Conservation (phyloP, 2,888 invertebrate species). For the Lagria hirta region DNA sequence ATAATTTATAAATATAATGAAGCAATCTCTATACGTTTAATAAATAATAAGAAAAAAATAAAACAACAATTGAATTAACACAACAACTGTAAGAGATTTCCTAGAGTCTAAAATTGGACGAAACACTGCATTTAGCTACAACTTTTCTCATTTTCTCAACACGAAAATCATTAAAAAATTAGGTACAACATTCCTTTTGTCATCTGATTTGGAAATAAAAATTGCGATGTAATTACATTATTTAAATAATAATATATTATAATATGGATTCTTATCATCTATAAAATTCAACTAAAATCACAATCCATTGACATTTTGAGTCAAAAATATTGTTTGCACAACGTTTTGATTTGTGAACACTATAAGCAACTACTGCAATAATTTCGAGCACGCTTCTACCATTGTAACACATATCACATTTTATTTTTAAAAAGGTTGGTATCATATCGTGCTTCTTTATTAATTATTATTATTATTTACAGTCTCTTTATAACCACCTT, state of each 20-base stretch:
- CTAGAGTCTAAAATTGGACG: constrained; percentile 25
- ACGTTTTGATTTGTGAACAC: constrained; percentile 22
- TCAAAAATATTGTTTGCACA: constrained; percentile 25
- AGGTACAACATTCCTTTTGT: constrained; percentile 1
- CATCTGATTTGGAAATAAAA: constrained; percentile 7
- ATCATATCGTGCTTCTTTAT: too few relatives aligned
- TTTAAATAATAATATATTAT: constrained; percentile 8
- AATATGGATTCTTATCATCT: constrained; percentile 19
- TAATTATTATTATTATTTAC: too few relatives aligned
- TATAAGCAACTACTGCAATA: constrained; percentile 13
- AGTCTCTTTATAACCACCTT: too few relatives aligned
- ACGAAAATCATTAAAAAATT: constrained; percentile 7
- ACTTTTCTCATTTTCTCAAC: constrained; percentile 10
- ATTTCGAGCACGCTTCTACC: constrained; percentile 5
- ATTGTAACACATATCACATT: too few relatives aligned
- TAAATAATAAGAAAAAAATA: constrained; percentile 19
- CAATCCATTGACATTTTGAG: constrained; percentile 37
- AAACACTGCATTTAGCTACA: constrained; percentile 17
- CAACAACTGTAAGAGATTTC: constrained; percentile 13
- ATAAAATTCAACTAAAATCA: constrained; percentile 40
- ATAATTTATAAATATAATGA: constrained; percentile 26
- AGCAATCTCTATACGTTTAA: constrained; percentile 16
- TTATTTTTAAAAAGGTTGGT: too few relatives aligned
- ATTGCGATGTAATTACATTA: too few relatives aligned
- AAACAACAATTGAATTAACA: constrained; percentile 6